Evolutionary conservation across 2,888 invertebrate genomes (phyloP), one percentile per base, ranked within the genome.

Genomic region (Lordiphosa andalusiaca): DNA sequence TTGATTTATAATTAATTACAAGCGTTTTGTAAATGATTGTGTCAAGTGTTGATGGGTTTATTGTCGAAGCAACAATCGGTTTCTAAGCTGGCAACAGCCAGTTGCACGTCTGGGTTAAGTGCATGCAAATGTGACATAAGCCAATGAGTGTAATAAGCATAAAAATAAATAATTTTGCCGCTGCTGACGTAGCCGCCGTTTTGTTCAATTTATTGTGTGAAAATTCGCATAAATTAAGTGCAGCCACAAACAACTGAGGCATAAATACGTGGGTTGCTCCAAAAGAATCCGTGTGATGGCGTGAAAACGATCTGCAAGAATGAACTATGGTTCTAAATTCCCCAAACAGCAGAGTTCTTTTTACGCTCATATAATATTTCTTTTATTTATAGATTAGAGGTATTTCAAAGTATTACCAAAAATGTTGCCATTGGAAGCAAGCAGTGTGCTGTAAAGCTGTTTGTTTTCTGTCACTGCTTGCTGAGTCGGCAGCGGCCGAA

Each of bases 201-300:
- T 81, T 81, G 84, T 81, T 67, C 77, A 84, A 84, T 84, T 84
- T 84, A 81, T 74, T 85, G 84, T 85, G 84, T 81, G 85, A 84
- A 84, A 81, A 85, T 73, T 73, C 71, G 78, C 82, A 84, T 84
- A 85, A 84, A 84, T 85, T 84, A 83, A 56, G 50, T 49, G 37
- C 40, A 71, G 23, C 33, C 67, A 53, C 55, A 50, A n/a, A 46
- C 76, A 59, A 73, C 62, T 59, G 70, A 73, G 73, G 73, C 81
- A 81, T 77, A 71, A 77, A 77, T 84, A 81, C 30, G 30, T 30
- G 30, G 30, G 30, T 30, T 3, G 30, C 9, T 3, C 30, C 9
- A 30, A 30, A 30, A 30, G 9, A 30, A 2, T 1, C 9, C 9
- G 9, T 30, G 30, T 30, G 30, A 9, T 1, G 6, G 23, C 4